A percentile compares a stretch with the other conserved stretches of the same genome.
Conservation (phyloP, 2,888 invertebrate genomes). For the Leptinotarsa haldemani region DNA sequence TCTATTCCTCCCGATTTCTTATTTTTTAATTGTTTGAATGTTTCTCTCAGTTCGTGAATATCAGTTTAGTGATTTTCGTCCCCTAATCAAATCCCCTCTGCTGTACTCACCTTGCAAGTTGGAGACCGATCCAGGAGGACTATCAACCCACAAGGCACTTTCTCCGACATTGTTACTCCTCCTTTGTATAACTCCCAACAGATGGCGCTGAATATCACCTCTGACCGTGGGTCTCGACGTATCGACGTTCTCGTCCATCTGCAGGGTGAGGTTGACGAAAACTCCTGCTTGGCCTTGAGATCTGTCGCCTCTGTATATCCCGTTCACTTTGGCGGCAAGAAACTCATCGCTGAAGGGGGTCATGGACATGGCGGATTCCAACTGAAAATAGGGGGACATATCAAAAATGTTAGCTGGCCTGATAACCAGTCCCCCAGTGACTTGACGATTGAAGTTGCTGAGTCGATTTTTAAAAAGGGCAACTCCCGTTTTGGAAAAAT, state of each 20-base stretch:
- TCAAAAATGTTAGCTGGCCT: too few species aligned
- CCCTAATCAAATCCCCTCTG: background rate
- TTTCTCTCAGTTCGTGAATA: too few species aligned
- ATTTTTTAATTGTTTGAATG: too few species aligned
- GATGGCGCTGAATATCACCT: conserved; percentile 84
- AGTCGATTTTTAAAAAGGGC: too few species aligned
- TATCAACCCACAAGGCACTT: conserved; percentile 86
- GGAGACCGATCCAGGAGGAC: conserved; percentile 82
- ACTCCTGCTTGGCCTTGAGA: conserved; percentile 78
- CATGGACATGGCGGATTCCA: conserved; percentile 93
- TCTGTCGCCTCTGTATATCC: conserved; percentile 79
- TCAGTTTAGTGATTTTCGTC: background rate
- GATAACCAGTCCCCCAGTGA: background rate
- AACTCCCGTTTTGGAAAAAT: too few species aligned
- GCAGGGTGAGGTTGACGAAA: conserved; percentile 86
- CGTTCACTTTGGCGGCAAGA: conserved; percentile 83
- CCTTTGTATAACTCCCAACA: conserved; percentile 84
- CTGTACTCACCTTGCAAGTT: conserved; percentile 73
- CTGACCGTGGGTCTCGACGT: conserved; percentile 77
- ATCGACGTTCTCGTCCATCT: conserved; percentile 81
- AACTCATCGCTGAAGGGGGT: conserved; percentile 91
- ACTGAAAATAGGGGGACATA: conserved; percentile 66
- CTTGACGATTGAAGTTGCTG: background rate
- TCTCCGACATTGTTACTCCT: conserved; percentile 90
- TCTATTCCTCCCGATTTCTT: too few species aligned